These are phyloP conservation scores for Chrysemys picta DNA, from an alignment of 2,113 vertebrate genomes.

Conservation along the genomic window DNA sequence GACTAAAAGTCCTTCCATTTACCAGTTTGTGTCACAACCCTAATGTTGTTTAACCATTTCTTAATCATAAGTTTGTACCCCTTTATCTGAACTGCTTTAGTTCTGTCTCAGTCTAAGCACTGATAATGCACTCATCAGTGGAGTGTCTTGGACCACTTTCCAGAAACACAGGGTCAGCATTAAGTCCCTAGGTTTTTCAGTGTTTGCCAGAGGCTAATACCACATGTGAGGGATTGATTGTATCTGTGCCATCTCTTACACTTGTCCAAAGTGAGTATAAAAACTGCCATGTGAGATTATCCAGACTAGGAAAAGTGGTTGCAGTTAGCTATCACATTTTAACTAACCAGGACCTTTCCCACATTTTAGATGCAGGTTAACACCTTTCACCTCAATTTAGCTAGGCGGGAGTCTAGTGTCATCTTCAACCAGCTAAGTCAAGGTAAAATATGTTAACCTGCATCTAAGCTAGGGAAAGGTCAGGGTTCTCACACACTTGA, in stretches of 20 bases:
- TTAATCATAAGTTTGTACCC: not conserved
- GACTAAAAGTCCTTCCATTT: not conserved
- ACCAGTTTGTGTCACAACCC: not conserved
- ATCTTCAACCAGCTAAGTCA: not conserved
- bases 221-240: not conserved
- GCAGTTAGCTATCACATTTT: not conserved
- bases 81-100: not conserved
- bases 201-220: not conserved
- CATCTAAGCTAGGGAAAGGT: not conserved
- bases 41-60: not conserved
- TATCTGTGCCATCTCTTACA: not conserved
- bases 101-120: not conserved
- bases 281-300: not conserved
- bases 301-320: not conserved
- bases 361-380: not conserved
- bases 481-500: not conserved
- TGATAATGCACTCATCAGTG: not conserved
- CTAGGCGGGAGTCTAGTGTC: not conserved
- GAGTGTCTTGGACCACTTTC: not conserved
- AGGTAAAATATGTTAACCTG: not conserved
- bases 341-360: not conserved
- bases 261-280: not conserved
- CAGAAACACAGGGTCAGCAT: not conserved
- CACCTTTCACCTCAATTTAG: not conserved
- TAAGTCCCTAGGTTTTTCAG: not conserved